Base-by-base conservation (phyloP, 2,113 vertebrate genomes). In the Hiodon tergisus region DNA sequence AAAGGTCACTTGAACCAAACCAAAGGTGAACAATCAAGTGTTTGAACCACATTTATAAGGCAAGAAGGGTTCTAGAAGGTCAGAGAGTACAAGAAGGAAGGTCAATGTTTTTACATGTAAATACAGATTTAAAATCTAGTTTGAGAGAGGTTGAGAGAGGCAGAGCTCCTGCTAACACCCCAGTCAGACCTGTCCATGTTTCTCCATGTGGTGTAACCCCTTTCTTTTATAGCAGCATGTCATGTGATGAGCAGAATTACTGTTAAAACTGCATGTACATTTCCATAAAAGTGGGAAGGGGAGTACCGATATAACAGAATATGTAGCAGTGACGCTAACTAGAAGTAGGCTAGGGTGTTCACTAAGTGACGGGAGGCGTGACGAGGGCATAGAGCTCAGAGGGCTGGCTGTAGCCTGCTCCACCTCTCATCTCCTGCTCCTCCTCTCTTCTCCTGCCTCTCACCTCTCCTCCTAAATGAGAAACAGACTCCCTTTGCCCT, bases 401-500 rank as follows among this genome's bases (percentile, higher is more conserved):
- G 17, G 69, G 69, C 52, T 17, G 67, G 51, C 10, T 10, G 67
- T 4, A 55, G 69, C 11, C 4, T 53, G 31, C 17, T 50, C 46
- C 5, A 31, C 31, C 84, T 82, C 84, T 81, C 84, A 55, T 67
- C 71, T 86, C 85, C 86, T 85, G 81, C 83, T 86, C 85, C 81
- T 85, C 79, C 47, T 83, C 82, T 82, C 80, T 79, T 82, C 86
- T 85, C 82, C 83, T 86, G 84, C 81, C 85, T 79, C 47, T 83
- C 82, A 81, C 80, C 78, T 82, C 77, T 79, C 81, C 83, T 51
- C 68, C 85, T 82, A 91, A 92, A 92, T 91, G 88, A 91, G 87
- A 92, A 92, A 87, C 91, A 92, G 90, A 89, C 87, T 85, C 85
- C 75, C 76, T 69, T 71, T 61, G 84, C 87, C 88, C 80, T 88